Percentiles rank a stretch among this genome's conserved stretches.
phyloP scores from a whole-genome alignment of 2,113 vertebrate genomes.

The Aegithalos caudatus region DNA sequence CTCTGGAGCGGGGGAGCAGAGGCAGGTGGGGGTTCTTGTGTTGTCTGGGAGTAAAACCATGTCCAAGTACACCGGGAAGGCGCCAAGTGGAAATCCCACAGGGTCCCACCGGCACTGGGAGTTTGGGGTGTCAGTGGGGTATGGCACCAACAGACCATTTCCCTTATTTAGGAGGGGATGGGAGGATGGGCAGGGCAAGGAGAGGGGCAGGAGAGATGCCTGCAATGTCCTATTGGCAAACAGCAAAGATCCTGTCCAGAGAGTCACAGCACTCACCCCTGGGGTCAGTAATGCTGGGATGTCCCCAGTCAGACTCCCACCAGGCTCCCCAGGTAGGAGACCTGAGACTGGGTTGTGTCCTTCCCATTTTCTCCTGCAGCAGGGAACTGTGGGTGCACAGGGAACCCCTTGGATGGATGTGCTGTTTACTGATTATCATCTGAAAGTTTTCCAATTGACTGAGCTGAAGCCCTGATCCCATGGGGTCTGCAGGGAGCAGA shows the following conservation, averaged over 20 bases:
- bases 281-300: not conserved
- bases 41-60: not conserved
- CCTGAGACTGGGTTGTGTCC: not conserved
- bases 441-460: conserved; percentile 20
- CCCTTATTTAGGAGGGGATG: not conserved
- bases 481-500: not conserved
- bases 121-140: not conserved
- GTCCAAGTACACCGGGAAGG: not conserved
- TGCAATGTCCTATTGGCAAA: not conserved
- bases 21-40: not conserved
- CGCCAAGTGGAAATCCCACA: accelerated
- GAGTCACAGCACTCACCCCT: not conserved
- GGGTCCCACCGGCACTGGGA: accelerated
- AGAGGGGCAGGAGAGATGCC: not conserved
- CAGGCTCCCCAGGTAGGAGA: not conserved
- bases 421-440: not conserved
- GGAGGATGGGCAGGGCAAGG: not conserved
- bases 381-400: not conserved
- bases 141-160: not conserved
- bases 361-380: not conserved
- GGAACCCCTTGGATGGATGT: not conserved
- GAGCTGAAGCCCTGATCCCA: not conserved
- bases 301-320: not conserved
- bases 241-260: not conserved
- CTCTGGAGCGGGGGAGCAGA: not conserved